Evolutionary conservation across 2,797 vertebrate species (phyloP), one percentile per base, ranked within the genome.

Genomic region (Brachyrhaphis roseni): DNA sequence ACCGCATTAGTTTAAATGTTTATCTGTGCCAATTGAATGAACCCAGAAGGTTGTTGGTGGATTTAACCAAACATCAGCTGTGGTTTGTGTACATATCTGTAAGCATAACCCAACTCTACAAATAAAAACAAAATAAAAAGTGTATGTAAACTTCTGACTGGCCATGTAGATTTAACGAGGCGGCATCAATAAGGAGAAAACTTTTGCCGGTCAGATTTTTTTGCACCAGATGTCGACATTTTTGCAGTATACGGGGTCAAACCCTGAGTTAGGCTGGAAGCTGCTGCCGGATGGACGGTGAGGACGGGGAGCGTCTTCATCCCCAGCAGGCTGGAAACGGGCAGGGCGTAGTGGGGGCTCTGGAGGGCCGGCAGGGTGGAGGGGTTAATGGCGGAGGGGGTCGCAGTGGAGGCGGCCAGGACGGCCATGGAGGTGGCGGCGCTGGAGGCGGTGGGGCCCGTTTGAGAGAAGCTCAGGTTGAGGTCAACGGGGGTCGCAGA

Each of bases 201-300:
- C 96, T 98, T 98, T 95, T 98, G 97, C 79, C 97, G 94, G 64
- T 98, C 97, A 36, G 97, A 97, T 94, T 98, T 98, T 96, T 98
- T 98, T 81, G 96, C 85, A 84, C 94, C 93, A 46, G 95, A 89
- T 86, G 94, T 95, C 84, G 95, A 85, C 92, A 98, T 97, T 97
- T 98, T 98, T 92, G 96, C 79, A 28, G 96, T 95, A 92, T 97
- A 98, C 93, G 96, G 93, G 81, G 95, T 92, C 88, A 98, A 95
- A 94, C 96, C 96, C 91, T 96, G 96, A 49, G 96, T 81, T 91
- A 97, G 95, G 90, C 97, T 95, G 71, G 96, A 84, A 76, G 97
- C 93, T 72, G 95, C 93, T 46, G 95, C 94, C 82, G 97, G 94
- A 94, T 98, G 98, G 88, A 98, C 93, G 87, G 97, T 94, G 96